A percentile compares a stretch with the other conserved stretches of the same genome.
phyloP scores from a whole-genome alignment of 2,888 invertebrate genomes.

The Zaprionus bogoriensis region DNA sequence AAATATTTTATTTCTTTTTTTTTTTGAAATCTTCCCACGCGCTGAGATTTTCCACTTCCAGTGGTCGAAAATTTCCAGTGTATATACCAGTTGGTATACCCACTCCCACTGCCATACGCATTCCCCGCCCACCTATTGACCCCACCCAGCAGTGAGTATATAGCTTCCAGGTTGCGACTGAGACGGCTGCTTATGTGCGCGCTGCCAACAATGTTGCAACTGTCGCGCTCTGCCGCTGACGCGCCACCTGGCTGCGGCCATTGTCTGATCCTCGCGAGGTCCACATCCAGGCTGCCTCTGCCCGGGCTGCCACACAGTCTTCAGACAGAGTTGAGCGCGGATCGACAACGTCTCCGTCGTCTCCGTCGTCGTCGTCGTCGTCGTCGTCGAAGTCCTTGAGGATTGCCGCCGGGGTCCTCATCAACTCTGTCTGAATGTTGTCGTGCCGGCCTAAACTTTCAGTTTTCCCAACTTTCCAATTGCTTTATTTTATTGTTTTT shows the following conservation, averaged over 20 bases:
- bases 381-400: constrained; percentile 61
- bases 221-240: constrained; percentile 38
- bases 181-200: constrained; percentile 65
- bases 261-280: constrained; percentile 70
- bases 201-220: constrained; percentile 22
- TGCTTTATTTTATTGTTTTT: background rate
- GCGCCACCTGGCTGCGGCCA: constrained; percentile 45
- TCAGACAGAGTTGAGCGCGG: constrained; percentile 82
- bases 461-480: constrained; percentile 26
- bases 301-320: constrained; percentile 72
- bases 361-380: constrained; percentile 63
- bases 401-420: constrained; percentile 61
- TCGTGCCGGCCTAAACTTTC: constrained; percentile 56
- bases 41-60: constrained; percentile 35
- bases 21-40: constrained; percentile 9
- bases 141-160: background rate
- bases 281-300: constrained; percentile 20
- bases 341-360: constrained; percentile 69
- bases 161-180: no score
- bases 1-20: background rate
- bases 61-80: constrained; percentile 65
- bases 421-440: constrained; percentile 82
- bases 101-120: background rate
- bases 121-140: background rate
- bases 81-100: constrained; percentile 49